Evolutionary conservation across 1,140 invertebrate species (phyloP), one percentile per base, ranked within the genome.

Genomic region (Pseudoatta argentina): DNA sequence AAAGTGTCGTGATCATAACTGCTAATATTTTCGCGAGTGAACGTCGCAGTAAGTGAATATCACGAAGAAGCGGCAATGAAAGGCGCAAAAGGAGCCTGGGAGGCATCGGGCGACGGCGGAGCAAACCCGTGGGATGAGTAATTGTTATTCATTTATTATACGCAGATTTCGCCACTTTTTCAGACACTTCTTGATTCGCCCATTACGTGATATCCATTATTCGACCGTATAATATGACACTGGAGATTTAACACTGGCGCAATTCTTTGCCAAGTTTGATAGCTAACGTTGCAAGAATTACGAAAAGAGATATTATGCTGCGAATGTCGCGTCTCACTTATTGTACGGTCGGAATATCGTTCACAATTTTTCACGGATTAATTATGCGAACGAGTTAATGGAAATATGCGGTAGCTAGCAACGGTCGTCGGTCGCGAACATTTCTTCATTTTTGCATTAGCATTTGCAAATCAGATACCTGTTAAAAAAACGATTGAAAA

Each of bases 81-180:
- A 12, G 14, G 14, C 48, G 48, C 10, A 5, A 24, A 3, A 30
- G 63, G 30, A 18, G 3, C 2, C 18, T 8, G 18, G 64, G n/a
- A 67, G 34, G 1, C 64, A 44, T 44, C 64, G 64, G n/a, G 34
- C 64, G 12, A 24, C 21, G 66, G 39, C 39, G 10, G n/a, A 48
- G 66, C 66, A 39, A 3, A 24, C 24, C 34, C n/a, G 1, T 69
- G 66, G 14, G 39, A 39, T 51, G 18, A 51, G 66, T 69, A 72
- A 72, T 69, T 30, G 69, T 72, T n/a, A 51, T 72, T 27, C 44
- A 21, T 27, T 72, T 30, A 53, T 51, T 51, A 72, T 44, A 48
- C n/a, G 76, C 63, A 16, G 8, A 48, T 63, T 63, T 16, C 30
- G 64, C 12, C 34, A 44, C 10, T 44, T 67, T 44, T 44, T 18